phyloP scores from a whole-genome alignment of 2,888 invertebrate genomes.

The Tryphoninae sp. region DNA sequence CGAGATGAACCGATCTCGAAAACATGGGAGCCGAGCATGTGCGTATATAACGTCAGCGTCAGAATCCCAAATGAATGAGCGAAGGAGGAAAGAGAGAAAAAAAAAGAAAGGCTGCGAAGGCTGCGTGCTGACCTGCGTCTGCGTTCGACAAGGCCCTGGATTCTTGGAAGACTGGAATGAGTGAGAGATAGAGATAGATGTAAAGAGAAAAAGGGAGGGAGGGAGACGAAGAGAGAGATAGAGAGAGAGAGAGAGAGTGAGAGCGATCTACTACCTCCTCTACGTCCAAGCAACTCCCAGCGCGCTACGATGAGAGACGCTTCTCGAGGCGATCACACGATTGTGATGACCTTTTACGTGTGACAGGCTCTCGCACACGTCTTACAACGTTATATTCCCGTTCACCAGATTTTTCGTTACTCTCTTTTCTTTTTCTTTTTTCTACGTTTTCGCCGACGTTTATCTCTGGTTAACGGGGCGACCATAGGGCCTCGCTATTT shows the following conservation, averaged over 20 bases:
- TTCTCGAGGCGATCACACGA: constrained; percentile 60
- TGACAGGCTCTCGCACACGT: constrained; percentile 51
- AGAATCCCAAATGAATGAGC: constrained; percentile 37
- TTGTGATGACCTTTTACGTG: constrained; percentile 67
- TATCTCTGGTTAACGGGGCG: constrained; percentile 52
- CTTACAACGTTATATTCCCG: constrained; percentile 5
- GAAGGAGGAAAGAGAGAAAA: constrained; percentile 3
- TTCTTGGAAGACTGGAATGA: constrained; percentile 56
- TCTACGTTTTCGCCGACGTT: not conserved
- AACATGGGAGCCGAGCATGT: not conserved
- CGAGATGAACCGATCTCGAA: not conserved
- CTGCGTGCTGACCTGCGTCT: constrained; percentile 60
- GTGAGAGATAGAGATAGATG: constrained; percentile 27
- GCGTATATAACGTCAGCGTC: not conserved
- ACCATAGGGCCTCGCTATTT: constrained; percentile 68
- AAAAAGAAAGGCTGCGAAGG: constrained; percentile 46
- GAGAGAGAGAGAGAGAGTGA: constrained; percentile 12
- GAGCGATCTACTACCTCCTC: constrained; percentile 32
- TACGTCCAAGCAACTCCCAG: constrained; percentile 62
- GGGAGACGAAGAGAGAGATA: constrained; percentile 8
- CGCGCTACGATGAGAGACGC: constrained; percentile 55
- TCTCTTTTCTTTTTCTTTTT: constrained; percentile 24
- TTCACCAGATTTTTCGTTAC: constrained; percentile 2
- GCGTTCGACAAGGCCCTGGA: constrained; percentile 55
- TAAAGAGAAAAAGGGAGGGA: constrained; percentile 39